phyloP scores from a whole-genome alignment of 1,140 invertebrate species.

The Drosophila fuyamai region DNA sequence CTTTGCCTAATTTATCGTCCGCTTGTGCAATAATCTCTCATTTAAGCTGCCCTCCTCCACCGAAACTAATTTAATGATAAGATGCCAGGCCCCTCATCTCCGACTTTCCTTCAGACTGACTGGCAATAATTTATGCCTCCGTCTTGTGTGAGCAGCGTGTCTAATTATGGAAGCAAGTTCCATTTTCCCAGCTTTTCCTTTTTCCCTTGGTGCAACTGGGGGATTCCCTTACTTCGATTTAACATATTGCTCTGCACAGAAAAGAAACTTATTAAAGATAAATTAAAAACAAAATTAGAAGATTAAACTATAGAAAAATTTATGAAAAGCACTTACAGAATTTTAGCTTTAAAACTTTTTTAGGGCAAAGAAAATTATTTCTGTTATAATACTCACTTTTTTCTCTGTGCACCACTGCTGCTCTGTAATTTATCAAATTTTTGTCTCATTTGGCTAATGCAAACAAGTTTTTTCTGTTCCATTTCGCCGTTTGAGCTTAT shows the following conservation, averaged over 20 bases:
- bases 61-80: constrained; percentile 76
- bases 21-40: constrained; percentile 75
- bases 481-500: constrained; percentile 31
- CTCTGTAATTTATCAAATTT: constrained; percentile 72
- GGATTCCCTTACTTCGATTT: constrained; percentile 15
- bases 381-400: too few relatives aligned
- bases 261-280: background rate
- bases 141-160: constrained; percentile 57
- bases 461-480: constrained; percentile 38
- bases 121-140: constrained; percentile 72
- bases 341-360: too few relatives aligned
- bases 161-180: constrained; percentile 63
- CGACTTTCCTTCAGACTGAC: constrained; percentile 26
- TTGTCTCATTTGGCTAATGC: constrained; percentile 78
- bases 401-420: constrained; percentile 1
- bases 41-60: constrained; percentile 45
- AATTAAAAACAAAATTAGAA: too few relatives aligned
- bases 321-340: too few relatives aligned
- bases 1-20: constrained; percentile 74
- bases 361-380: too few relatives aligned
- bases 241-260: constrained; percentile 1
- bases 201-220: constrained; percentile 23
- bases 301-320: too few relatives aligned
- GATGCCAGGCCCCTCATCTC: constrained; percentile 30
- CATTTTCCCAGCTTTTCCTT: constrained; percentile 33